Conservation (phyloP, 2,113 vertebrate species). For the Ancistrus triradiatus region DNA sequence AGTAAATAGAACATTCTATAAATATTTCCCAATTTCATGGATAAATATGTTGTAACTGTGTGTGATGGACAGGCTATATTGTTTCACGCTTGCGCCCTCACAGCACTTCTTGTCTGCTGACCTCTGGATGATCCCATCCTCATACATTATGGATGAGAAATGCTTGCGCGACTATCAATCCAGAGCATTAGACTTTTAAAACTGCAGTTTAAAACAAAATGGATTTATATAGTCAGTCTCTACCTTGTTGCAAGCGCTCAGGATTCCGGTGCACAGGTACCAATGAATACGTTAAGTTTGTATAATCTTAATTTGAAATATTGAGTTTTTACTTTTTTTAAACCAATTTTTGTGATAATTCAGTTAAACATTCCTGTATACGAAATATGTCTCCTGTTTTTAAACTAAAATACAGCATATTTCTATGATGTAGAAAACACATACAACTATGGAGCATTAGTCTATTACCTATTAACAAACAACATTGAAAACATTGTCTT, state of each 20-base stretch:
- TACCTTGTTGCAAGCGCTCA: neutral
- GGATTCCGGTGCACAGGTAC: neutral
- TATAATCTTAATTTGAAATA: neutral
- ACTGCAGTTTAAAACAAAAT: conserved; percentile 84
- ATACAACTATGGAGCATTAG: too few species aligned
- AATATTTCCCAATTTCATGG: too few species aligned
- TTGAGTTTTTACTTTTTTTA: too few species aligned
- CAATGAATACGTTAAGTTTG: neutral
- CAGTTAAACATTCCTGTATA: too few species aligned
- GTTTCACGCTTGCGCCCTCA: conserved; percentile 38
- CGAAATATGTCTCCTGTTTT: too few species aligned
- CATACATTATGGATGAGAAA: conserved; percentile 93
- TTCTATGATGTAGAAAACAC: too few species aligned
- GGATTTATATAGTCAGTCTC: conserved; percentile 48
- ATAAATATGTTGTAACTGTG: too few species aligned
- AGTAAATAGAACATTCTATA: too few species aligned
- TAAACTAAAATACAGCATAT: too few species aligned
- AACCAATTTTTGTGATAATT: too few species aligned
- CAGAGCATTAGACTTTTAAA: conserved; percentile 83
- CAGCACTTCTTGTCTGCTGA: conserved; percentile 82
- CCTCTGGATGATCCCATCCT: conserved; percentile 84
- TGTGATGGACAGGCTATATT: conserved; percentile 30
- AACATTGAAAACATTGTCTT: too few species aligned
- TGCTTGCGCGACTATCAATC: conserved; percentile 82
- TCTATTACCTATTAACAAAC: too few species aligned